Conservation (phyloP, 2,888 invertebrate species). For the Dynastes maya region DNA sequence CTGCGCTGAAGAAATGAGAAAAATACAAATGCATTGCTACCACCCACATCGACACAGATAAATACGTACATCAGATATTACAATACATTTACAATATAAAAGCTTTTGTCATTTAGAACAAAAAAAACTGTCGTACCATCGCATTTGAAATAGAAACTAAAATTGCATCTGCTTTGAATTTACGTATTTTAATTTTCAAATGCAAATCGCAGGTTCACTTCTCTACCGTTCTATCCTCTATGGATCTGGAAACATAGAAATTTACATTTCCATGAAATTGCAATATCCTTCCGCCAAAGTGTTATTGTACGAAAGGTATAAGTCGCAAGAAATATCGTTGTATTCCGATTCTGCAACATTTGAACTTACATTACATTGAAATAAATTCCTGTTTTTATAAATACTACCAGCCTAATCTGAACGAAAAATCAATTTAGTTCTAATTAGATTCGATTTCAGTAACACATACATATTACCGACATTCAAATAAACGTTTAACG, state of each 20-base stretch:
- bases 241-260: not conserved
- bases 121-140: not conserved
- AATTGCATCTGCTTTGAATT: not conserved
- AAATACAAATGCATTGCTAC: too few species aligned
- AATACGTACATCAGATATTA: not conserved
- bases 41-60: too few species aligned
- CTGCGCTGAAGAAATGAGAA: too few species aligned
- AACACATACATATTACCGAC: not conserved
- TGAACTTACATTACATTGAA: too few species aligned
- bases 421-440: too few species aligned
- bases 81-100: not conserved
- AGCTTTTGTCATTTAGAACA: not conserved
- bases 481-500: not conserved
- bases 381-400: too few species aligned
- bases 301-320: too few species aligned
- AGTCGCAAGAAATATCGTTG: too few species aligned
- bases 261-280: slow-evolving; percentile 17
- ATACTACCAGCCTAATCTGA: too few species aligned
- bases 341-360: too few species aligned
- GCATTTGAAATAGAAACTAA: not conserved
- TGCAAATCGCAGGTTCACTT: slow-evolving; percentile 15
- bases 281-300: not conserved
- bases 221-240: not conserved
- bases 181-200: slow-evolving; percentile 37
- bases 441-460: too few species aligned